Percentiles rank a stretch among this genome's conserved stretches.
Evolutionary conservation across 2,797 vertebrate species (phyloP).

Genomic region (Epinephelus coioides): DNA sequence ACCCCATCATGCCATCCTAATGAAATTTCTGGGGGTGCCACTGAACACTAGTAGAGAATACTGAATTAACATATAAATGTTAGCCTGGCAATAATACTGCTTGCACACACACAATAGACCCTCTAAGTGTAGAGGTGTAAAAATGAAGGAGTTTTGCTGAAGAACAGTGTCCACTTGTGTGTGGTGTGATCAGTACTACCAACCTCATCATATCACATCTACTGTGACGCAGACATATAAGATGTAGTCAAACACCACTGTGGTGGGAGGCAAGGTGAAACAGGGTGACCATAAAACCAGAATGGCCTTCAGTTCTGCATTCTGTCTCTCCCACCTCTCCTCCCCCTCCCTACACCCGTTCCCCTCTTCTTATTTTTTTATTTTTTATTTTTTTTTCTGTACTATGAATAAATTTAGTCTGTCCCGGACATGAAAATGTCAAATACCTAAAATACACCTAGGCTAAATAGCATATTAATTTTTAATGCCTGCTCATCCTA

Average conservation of each 20-base stretch:
- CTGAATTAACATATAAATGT: background rate
- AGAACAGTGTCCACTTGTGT: conserved; percentile 9
- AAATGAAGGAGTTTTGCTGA: conserved; percentile 3
- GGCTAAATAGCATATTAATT: conserved; percentile 93
- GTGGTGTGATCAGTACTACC: background rate
- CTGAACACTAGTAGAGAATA: too few species aligned
- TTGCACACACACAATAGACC: background rate
- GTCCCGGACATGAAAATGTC: conserved; percentile 92
- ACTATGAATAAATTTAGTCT: conserved; percentile 91
- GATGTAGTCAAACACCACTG: conserved; percentile 11
- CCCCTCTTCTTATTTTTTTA: conserved; percentile 69
- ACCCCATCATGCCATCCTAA: too few species aligned
- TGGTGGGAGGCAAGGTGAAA: conserved; percentile 66
- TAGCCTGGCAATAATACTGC: background rate
- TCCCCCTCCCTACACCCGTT: conserved; percentile 53
- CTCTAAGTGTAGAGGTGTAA: background rate
- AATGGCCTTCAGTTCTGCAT: conserved; percentile 75
- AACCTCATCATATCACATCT: conserved; percentile 4
- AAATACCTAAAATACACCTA: conserved; percentile 93
- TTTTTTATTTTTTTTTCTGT: conserved; percentile 81
- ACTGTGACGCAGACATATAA: conserved; percentile 24
- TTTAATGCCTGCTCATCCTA: conserved; percentile 91
- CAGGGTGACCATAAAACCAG: conserved; percentile 78
- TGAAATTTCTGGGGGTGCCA: too few species aligned
- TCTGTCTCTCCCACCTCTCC: conserved; percentile 32